These are phyloP conservation scores for Atherinomorus stipes DNA, from an alignment of 2,113 vertebrate genomes.

Conservation along the genomic window DNA sequence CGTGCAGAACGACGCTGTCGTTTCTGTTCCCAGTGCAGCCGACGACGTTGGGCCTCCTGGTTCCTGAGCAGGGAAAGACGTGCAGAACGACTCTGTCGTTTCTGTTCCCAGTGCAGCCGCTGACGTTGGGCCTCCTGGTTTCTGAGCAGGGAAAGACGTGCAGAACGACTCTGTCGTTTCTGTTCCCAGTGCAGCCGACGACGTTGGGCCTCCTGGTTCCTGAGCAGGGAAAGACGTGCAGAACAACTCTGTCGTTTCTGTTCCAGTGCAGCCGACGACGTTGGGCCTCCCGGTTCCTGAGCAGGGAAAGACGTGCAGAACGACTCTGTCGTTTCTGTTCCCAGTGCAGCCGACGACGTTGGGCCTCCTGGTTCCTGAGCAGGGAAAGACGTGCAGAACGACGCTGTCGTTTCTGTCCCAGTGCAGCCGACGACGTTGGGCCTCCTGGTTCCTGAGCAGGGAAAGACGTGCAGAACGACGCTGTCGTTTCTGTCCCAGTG, in stretches of 20 bases:
- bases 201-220: slow-evolving; percentile 71
- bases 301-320: slow-evolving; percentile 51
- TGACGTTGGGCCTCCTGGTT: slow-evolving; percentile 71
- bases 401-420: slow-evolving; percentile 62
- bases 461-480: slow-evolving; percentile 55
- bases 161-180: slow-evolving; percentile 50
- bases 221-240: slow-evolving; percentile 47
- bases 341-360: slow-evolving; percentile 59
- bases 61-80: slow-evolving; percentile 48
- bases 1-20: slow-evolving; percentile 48
- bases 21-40: slow-evolving; percentile 70
- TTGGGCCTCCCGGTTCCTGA: slow-evolving; percentile 69
- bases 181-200: slow-evolving; percentile 71
- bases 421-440: slow-evolving; percentile 55
- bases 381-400: slow-evolving; percentile 55
- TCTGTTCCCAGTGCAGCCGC: slow-evolving; percentile 69
- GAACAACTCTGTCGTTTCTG: slow-evolving; percentile 54
- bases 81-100: slow-evolving; percentile 55
- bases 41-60: slow-evolving; percentile 69
- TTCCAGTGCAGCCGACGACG: slow-evolving; percentile 68
- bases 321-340: slow-evolving; percentile 61
- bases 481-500: slow-evolving; percentile 65
- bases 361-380: slow-evolving; percentile 69
- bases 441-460: slow-evolving; percentile 67
- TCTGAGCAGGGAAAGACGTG: slow-evolving; percentile 47